Conservation (phyloP, 2,797 vertebrate genomes). For the Takifugu rubripes region DNA sequence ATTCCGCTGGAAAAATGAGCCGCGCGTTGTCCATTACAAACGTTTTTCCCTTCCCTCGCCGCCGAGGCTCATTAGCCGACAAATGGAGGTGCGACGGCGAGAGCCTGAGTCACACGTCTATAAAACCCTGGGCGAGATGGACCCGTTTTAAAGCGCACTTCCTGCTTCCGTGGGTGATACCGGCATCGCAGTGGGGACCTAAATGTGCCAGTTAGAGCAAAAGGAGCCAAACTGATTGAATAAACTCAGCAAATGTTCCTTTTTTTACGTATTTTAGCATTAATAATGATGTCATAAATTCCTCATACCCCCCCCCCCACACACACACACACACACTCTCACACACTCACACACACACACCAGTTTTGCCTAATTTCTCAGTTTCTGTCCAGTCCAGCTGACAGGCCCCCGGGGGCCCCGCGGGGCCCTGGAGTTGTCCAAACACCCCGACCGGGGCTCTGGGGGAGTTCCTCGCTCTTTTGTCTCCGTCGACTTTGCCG, state of each 20-base stretch:
- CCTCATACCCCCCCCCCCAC: conserved; percentile 22
- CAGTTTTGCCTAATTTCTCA: conserved; percentile 47
- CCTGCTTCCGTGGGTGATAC: conserved; percentile 39
- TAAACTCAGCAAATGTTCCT: not conserved
- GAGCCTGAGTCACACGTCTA: conserved; percentile 58
- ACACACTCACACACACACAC: conserved; percentile 36
- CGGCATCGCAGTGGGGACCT: conserved; percentile 48
- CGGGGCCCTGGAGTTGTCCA: conserved; percentile 72
- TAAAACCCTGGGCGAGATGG: conserved; percentile 56
- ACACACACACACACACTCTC: conserved; percentile 18
- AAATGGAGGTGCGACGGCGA: conserved; percentile 67
- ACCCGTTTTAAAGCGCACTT: conserved; percentile 46
- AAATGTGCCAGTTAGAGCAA: conserved; percentile 57
- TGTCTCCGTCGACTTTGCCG: conserved; percentile 44
- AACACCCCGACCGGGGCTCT: conserved; percentile 71
- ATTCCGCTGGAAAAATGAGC: conserved; percentile 36
- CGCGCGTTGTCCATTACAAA: conserved; percentile 27
- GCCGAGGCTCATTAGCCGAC: conserved; percentile 35
- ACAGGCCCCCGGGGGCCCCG: conserved; percentile 53
- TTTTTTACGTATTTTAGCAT: too few relatives aligned
- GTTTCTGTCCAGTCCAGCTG: conserved; percentile 48
- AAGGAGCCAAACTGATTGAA: conserved; percentile 31
- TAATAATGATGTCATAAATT: conserved; percentile 60
- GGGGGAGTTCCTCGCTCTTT: conserved; percentile 61
- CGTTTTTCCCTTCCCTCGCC: conserved; percentile 43